Evolutionary conservation across 1,140 invertebrate species (phyloP).

Genomic region (Drosophila micromelanica): DNA sequence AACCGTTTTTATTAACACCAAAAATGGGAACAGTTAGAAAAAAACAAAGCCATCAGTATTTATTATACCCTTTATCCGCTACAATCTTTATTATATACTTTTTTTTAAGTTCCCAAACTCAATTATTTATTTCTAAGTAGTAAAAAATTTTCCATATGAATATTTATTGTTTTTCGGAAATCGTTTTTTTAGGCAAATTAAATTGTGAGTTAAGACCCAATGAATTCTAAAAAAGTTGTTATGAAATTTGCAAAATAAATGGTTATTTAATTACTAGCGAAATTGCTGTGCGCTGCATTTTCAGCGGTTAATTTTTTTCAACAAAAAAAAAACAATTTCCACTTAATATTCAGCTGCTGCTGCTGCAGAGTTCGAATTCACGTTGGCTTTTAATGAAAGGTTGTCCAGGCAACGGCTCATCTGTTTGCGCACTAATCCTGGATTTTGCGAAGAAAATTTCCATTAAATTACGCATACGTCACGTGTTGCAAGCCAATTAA

Average conservation of each 20-base stretch:
- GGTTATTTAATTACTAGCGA: conserved; percentile 10
- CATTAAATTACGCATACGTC: conserved; percentile 70
- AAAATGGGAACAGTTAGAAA: no score
- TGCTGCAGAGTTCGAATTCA: no score
- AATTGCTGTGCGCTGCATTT: neutral
- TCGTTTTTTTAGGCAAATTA: neutral
- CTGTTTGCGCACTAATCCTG: neutral
- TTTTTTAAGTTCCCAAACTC: no score
- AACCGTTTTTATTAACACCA: neutral
- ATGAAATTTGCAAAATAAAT: conserved; percentile 5
- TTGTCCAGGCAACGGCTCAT: neutral
- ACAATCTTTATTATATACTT: no score
- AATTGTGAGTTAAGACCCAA: neutral
- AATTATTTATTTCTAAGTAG: no score
- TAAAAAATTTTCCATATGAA: no score
- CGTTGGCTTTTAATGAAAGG: neutral
- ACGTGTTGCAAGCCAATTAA: conserved; percentile 74
- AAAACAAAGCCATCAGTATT: no score
- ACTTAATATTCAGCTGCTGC: no score
- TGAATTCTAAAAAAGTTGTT: neutral
- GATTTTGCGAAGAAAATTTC: conserved; percentile 1
- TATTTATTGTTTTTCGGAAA: neutral
- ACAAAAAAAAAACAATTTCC: neutral
- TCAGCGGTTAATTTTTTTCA: conserved; percentile 13
- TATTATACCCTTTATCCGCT: no score